These are phyloP conservation scores for Heliconius eleuchia DNA, from an alignment of 1,140 invertebrate genomes.

Conservation along the genomic window DNA sequence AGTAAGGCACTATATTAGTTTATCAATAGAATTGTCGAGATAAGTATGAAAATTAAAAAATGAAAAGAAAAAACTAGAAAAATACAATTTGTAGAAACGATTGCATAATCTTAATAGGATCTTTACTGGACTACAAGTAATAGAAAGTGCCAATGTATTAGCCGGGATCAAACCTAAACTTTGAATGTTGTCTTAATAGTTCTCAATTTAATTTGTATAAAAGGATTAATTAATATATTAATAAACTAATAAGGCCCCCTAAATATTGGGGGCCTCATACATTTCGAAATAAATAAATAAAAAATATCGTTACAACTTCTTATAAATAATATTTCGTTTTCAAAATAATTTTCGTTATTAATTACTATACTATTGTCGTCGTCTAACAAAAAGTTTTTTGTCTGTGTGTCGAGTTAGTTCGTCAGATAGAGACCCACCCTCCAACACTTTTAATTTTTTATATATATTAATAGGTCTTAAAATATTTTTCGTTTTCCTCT, in stretches of 20 bases:
- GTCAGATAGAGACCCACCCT: no score
- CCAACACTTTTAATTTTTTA: no score
- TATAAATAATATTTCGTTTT: no score
- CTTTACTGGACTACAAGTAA: neutral
- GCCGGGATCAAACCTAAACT: neutral
- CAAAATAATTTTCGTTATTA: no score
- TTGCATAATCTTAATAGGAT: neutral
- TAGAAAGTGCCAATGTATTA: neutral
- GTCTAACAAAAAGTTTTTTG: slow-evolving; percentile 88
- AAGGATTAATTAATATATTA: neutral
- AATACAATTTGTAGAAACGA: neutral
- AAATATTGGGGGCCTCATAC: no score
- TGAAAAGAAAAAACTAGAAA: neutral
- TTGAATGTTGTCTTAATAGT: neutral
- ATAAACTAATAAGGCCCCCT: neutral
- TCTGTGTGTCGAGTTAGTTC: no score
- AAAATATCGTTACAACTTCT: no score
- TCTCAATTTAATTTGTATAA: neutral
- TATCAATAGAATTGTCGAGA: neutral
- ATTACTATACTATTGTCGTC: slow-evolving; percentile 14
- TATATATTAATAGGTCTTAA: no score
- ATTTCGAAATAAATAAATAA: no score
- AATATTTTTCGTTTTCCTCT: no score
- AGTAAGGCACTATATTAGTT: slow-evolving; percentile 1
- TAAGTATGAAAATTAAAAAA: neutral